Evolutionary conservation across 2,888 invertebrate genomes (phyloP), one percentile per base, ranked within the genome.

Genomic region (Clivina fossor): DNA sequence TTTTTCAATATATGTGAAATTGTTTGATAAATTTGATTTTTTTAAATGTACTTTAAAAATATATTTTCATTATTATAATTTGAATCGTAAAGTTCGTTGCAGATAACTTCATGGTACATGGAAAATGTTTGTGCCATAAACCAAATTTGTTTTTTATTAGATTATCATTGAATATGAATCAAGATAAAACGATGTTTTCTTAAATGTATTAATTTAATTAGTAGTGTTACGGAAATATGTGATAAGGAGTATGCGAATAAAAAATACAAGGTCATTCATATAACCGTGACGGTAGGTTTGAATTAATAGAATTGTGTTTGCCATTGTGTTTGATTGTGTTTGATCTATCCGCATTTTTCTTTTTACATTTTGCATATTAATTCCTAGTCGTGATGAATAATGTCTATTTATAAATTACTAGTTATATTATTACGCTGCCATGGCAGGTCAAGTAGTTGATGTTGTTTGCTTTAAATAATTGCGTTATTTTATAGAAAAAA

Each of bases 351-450:
- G 47, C 20, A n/a, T n/a, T n/a, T n/a, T n/a, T n/a, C n/a, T n/a
- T n/a, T n/a, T n/a, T n/a, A n/a, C 28, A 41, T 40, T 50, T 50
- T 40, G 50, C 50, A 50, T 47, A 47, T 50, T 50, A 40, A 50
- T 50, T 40, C 33, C 26, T n/a, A 30, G 35, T 28, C 26, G 33
- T 50, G 41, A 50, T 50, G 50, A 50, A 50, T 50, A 47, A 44
- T 44, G 9, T 53, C 53, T 53, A 53, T 53, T 53, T 53, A 28
- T 53, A 53, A 53, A 44, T 53, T 53, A 22, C 30, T 35, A 37
- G 13, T 30, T 35, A 24, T 22, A 22, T 32, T 33, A 13, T 44
- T 20, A 13, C 18, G 28, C 35, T 53, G 44, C 35, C 44, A 53
- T 53, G 53, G 44, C 53, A 53, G 53, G 43, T 44, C 44, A 37